Evolutionary conservation across 1,140 invertebrate species (phyloP), one percentile per base, ranked within the genome.

Genomic region (Drosophila asahinai): DNA sequence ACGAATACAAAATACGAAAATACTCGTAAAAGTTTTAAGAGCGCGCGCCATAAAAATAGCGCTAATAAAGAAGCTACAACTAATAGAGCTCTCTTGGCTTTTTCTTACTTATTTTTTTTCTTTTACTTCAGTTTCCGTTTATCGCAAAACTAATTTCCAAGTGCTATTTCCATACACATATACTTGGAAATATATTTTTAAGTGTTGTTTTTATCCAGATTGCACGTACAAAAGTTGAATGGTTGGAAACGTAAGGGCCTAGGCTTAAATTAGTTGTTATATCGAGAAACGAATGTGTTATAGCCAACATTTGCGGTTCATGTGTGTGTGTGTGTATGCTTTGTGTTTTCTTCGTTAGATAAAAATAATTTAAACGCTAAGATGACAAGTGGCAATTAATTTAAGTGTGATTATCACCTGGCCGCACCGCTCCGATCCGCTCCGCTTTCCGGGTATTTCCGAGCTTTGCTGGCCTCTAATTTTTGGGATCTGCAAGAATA

Each of bases 301-400:
- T 78, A 70, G 42, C 60, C 9, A 33, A 33, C 30, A 33, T 33
- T 9, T 33, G 30, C 30, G 30, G 30, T 9, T 33, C 2, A 33
- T 33, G 30, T 33, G 45, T 36, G 33, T 33, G 30, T 19, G 19
- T 72, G 19, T 65, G 47, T 36, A n/a, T 70, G 67, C 68, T 55
- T 43, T 1, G 14, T 59, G 48, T 36, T 65, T 80, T 64, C 48
- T 81, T 67, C 68, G 77, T 89, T 74, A 82, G 86, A 80, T 91
- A 91, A 82, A 90, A 90, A 91, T 91, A 91, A 86, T 86, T 91
- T 90, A 90, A 86, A 65, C 72, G 86, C 86, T 91, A 90, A 90
- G 80, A 91, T 90, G 86, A 90, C 86, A 90, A 90, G 86, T 90
- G 86, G 86, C 86, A 90, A 90, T 90, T 90, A 90, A 90, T 90